Evolutionary conservation across 23 tunicate species (phyloP).

Genomic region (Halocynthia aurantium): DNA sequence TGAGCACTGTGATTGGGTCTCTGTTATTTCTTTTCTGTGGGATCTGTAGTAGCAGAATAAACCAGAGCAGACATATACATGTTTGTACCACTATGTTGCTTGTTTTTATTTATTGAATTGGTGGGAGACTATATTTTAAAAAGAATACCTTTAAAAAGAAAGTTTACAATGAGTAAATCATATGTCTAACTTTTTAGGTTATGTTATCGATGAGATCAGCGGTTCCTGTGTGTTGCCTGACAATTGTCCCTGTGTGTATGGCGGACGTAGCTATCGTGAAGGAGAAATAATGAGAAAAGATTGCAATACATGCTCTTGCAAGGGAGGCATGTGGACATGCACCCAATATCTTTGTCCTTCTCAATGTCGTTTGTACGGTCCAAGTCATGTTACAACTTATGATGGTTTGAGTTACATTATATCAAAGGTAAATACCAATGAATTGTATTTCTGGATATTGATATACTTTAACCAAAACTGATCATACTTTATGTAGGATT

Average conservation of each 20-base stretch:
- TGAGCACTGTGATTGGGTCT: no score
- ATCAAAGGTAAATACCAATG: background rate
- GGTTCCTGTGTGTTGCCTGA: conserved; percentile 77
- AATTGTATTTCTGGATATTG: background rate
- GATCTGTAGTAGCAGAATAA: no score
- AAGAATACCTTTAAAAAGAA: no score
- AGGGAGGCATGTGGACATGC: conserved; percentile 87
- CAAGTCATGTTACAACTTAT: conserved; percentile 92
- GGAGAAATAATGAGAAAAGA: conserved; percentile 96
- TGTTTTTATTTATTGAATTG: no score
- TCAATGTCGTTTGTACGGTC: conserved; percentile 93
- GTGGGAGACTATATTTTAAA: no score
- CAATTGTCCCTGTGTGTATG: conserved; percentile 96
- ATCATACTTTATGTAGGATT: conserved; percentile 34
- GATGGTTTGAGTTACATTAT: conserved; percentile 54
- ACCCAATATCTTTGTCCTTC: conserved; percentile 91
- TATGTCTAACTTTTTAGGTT: conserved; percentile 27
- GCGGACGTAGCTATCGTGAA: conserved; percentile 92
- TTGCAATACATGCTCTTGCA: conserved; percentile 91
- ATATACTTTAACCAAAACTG: background rate
- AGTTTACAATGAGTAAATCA: no score
- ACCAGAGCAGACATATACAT: background rate
- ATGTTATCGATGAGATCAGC: conserved; percentile 84
- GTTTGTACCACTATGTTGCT: background rate
- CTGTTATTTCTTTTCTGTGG: no score